These are phyloP conservation scores for Ptychochromis oligacanthus DNA, from an alignment of 2,113 vertebrate genomes.

Conservation along the genomic window DNA sequence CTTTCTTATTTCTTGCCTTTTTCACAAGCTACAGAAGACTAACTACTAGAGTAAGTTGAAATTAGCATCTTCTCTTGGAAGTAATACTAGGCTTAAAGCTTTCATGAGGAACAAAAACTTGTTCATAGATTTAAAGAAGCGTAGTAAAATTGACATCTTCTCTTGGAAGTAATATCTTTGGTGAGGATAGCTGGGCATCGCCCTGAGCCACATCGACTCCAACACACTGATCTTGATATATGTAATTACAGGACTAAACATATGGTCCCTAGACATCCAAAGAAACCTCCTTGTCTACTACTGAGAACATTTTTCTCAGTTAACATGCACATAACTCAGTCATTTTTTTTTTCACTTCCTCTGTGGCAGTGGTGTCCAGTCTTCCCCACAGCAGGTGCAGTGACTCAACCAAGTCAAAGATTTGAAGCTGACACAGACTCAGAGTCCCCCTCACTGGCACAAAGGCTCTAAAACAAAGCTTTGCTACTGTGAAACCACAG, in stretches of 20 bases:
- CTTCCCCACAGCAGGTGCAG: conserved; percentile 22
- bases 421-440: conserved; percentile 10
- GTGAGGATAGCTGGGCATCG: conserved; percentile 18
- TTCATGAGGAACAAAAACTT: not conserved
- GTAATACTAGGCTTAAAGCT: not conserved
- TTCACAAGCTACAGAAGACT: not conserved
- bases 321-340: not conserved
- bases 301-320: not conserved
- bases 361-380: not conserved
- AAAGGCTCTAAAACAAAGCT: not conserved
- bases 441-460: not conserved
- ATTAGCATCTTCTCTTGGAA: not conserved
- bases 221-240: not conserved
- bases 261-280: conserved; percentile 42
- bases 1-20: not conserved
- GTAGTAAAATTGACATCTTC: not conserved
- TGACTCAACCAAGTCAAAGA: conserved; percentile 38
- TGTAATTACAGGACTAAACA: conserved; percentile 57
- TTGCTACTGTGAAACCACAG: not conserved
- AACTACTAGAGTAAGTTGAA: not conserved
- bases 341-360: conserved; percentile 7
- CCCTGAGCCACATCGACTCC: not conserved
- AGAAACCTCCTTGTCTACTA: not conserved
- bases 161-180: conserved; percentile 8
- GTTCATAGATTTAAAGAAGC: not conserved